Conservation (phyloP, 35 echinoderm and acorn worm species). For the Apostichopus japonicus region DNA sequence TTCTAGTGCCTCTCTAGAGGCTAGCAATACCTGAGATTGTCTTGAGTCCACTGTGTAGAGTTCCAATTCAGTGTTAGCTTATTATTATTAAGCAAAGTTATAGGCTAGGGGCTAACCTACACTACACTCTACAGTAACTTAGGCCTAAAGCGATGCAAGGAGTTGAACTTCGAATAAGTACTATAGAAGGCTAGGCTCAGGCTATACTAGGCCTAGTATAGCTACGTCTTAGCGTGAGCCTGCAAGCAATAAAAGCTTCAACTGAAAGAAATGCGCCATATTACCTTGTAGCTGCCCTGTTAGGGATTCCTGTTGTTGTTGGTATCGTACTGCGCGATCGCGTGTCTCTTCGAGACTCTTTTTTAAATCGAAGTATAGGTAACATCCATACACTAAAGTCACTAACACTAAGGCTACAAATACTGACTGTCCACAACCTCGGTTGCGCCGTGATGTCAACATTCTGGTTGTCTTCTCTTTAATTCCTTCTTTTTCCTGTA, state of each 20-base stretch:
- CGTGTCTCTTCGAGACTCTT: constrained; percentile 66
- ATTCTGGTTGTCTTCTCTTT: neutral
- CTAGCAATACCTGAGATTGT: no score
- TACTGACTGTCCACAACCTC: constrained; percentile 36
- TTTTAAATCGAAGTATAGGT: constrained; percentile 66
- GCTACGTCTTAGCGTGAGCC: neutral
- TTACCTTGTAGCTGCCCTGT: constrained; percentile 69
- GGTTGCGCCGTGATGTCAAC: constrained; percentile 20
- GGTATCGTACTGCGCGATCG: constrained; percentile 53
- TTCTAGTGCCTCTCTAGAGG: no score
- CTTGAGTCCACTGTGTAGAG: no score
- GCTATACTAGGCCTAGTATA: neutral
- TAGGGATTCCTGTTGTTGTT: constrained; percentile 70
- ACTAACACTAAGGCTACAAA: constrained; percentile 31
- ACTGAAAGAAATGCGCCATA: neutral
- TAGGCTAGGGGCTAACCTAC: no score
- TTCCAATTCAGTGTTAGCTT: no score
- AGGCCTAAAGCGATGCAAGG: no score
- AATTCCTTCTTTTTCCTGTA: neutral
- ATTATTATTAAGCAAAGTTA: no score
- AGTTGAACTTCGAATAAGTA: no score
- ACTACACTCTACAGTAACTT: no score
- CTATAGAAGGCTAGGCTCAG: neutral
- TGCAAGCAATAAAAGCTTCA: neutral
- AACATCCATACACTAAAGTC: constrained; percentile 64